phyloP scores from a whole-genome alignment of 2,888 invertebrate species.

The Mesorhabditis sp. region DNA sequence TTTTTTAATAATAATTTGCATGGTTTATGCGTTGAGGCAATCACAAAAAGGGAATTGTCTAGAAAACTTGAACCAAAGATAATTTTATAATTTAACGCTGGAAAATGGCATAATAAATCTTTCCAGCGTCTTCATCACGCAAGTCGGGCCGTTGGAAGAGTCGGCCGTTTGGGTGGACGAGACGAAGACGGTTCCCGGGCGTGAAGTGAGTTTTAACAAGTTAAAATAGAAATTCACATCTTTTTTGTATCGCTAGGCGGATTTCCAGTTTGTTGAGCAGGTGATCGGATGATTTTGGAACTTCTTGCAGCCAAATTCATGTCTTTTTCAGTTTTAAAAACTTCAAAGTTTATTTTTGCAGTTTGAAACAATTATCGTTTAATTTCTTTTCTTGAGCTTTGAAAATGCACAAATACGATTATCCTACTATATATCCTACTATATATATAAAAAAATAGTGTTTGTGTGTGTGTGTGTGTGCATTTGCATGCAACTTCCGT shows the following conservation, averaged over 20 bases:
- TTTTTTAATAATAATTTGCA: too few species aligned
- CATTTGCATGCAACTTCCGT: too few species aligned
- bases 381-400: too few species aligned
- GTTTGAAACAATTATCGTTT: too few species aligned
- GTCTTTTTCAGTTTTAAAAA: too few species aligned
- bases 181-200: conserved; percentile 65
- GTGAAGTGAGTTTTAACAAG: conserved; percentile 28
- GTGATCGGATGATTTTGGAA: background rate
- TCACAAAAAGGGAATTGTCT: background rate
- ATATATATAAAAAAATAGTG: too few species aligned
- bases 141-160: conserved; percentile 79
- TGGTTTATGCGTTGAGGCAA: conserved; percentile 67
- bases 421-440: too few species aligned
- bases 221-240: background rate
- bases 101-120: background rate
- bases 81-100: too few species aligned
- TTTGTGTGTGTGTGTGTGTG: too few species aligned
- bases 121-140: conserved; percentile 37
- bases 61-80: background rate
- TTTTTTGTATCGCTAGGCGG: background rate
- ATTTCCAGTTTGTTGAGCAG: background rate
- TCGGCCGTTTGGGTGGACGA: conserved; percentile 99
- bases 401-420: too few species aligned
- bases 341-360: too few species aligned
- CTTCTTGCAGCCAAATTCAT: too few species aligned